Evolutionary conservation across 2,797 vertebrate genomes (phyloP).

Genomic region (Lagodon rhomboides): DNA sequence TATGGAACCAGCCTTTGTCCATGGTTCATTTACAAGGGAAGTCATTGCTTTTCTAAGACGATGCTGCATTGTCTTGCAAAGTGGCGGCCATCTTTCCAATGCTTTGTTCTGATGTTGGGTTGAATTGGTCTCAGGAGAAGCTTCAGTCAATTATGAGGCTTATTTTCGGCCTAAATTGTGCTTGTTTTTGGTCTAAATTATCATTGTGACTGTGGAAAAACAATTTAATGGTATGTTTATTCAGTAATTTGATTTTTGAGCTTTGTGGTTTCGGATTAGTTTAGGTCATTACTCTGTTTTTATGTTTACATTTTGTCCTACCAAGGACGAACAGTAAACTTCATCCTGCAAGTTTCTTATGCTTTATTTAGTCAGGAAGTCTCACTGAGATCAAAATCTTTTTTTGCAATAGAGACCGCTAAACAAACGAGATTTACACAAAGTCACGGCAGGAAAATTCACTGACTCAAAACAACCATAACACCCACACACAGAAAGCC

Average conservation of each 20-base stretch:
- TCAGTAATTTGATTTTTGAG: neutral
- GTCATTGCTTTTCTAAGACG: constrained; percentile 73
- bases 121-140: constrained; percentile 42
- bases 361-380: neutral
- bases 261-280: constrained; percentile 32
- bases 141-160: constrained; percentile 23
- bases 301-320: neutral
- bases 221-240: constrained; percentile 8
- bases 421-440: neutral
- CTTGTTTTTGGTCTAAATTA: constrained; percentile 2
- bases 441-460: neutral
- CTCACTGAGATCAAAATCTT: neutral
- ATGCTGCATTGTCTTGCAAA: constrained; percentile 77
- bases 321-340: neutral
- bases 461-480: constrained; percentile 1
- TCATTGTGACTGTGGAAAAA: neutral
- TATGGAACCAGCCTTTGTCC: constrained; percentile 70
- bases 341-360: neutral
- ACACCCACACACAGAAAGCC: neutral
- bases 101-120: constrained; percentile 57
- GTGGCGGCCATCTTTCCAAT: constrained; percentile 62
- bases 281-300: constrained; percentile 21
- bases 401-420: neutral
- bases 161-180: constrained; percentile 3
- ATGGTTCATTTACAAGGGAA: constrained; percentile 68